Evolutionary conservation across 2,113 vertebrate genomes (phyloP), one percentile per base, ranked within the genome.

Genomic region (Boulengerochromis microlepis): DNA sequence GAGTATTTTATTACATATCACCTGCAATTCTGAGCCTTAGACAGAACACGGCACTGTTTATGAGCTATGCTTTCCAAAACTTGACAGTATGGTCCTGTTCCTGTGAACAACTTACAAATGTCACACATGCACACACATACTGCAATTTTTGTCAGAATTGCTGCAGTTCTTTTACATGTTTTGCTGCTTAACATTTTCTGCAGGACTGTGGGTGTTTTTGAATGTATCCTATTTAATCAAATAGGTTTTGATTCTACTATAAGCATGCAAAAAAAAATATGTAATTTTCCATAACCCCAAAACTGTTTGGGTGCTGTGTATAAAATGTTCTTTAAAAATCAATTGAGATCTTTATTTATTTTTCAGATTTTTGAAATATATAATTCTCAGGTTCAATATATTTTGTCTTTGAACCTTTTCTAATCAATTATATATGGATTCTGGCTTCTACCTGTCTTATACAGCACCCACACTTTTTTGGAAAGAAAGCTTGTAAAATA

Each of bases 281-380:
- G 19, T 92, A 86, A 89, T 92, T 93, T 92, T 91, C 8, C 89
- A 90, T 19, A n/a, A 4, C 45, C 26, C 26, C 74, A 33, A 78
- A 78, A 78, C 24, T 31, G 42, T 29, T 78, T 10, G 71, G 71
- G 42, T 29, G 26, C 26, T 50, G 42, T 31, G 45, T 50, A 50
- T 50, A 19, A 50, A 50, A 76, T 8, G 45, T 19, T 78, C 10
- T 78, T 18, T 18, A 78, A 50, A 78, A 31, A 78, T 50, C 10
- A 50, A 29, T 78, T 78, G 24, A 76, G 26, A 76, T 76, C 40
- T 76, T 76, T 47, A 47, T 19, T 76, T 76, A 19, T 26, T 71
- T 71, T 5, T 71, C 35, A 71, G 8, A 24, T 16, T 45, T 74
- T 10, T 45, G 8, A 31, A 50, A 31, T 7, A 50, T n/a, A 76